Evolutionary conservation across 2,888 invertebrate species (phyloP), one percentile per base, ranked within the genome.

Genomic region (Bedellia somnulentella): DNA sequence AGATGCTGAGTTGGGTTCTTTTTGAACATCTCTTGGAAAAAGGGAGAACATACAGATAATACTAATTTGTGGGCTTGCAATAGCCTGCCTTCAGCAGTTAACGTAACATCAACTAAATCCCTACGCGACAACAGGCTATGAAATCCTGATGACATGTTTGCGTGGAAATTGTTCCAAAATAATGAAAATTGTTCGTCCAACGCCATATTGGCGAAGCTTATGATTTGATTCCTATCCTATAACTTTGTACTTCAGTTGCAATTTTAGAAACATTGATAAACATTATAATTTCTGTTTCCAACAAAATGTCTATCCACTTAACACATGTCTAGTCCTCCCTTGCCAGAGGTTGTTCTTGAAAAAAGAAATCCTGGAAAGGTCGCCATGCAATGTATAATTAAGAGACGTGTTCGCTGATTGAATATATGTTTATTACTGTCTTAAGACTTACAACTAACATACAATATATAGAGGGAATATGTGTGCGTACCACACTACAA

Each of bases 141-240:
- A 57, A 85, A 85, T 47, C 84, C 84, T 58, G 82, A 81, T 38
- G 84, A 82, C 71, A 85, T 78, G 51, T 85, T 85, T 41, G 82
- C 81, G 68, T 83, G 84, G 73, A 85, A 85, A 73, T 85, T 85
- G 73, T 85, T 85, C 85, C 85, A 85, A 73, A 84, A 83, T 68
- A 85, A 66, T 60, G 85, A 85, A 71, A 83, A 83, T 58, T 83
- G 83, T 71, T 83, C 83, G 77, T 82, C 82, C 75, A 82, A 82
- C 82, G 81, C 82, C 82, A 82, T 82, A 63, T 76, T 80, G 80
- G 75, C 71, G 75, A n/a, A n/a, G n/a, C n/a, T n/a, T n/a, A n/a
- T n/a, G n/a, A n/a, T n/a, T n/a, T n/a, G n/a, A 25, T 49, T 70
- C 71, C 68, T 73, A 73, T 66, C 68, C 68, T 70, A 70, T 29